These are phyloP conservation scores for Hylyphantes graminicola DNA, from an alignment of 1,140 invertebrate genomes.

Conservation along the genomic window DNA sequence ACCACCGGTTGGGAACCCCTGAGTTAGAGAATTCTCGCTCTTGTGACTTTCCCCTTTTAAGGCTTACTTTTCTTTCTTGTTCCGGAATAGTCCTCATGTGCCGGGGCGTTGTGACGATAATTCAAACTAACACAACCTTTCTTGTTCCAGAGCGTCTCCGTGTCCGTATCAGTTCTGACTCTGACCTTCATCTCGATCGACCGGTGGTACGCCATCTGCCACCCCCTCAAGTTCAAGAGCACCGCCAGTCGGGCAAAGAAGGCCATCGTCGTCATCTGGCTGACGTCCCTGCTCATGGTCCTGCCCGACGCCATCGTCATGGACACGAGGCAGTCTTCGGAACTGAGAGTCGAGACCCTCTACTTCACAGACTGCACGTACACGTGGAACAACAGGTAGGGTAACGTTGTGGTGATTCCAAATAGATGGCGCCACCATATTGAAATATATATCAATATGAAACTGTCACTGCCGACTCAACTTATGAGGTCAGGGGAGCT, in stretches of 20 bases:
- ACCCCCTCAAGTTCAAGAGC: constrained; percentile 87
- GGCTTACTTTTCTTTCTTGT: background rate
- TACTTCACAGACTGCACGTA: constrained; percentile 80
- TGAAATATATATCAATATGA: too few relatives aligned
- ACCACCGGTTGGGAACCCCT: too few relatives aligned
- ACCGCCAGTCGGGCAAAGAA: constrained; percentile 85
- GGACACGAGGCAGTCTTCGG: constrained; percentile 70
- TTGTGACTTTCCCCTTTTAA: too few relatives aligned
- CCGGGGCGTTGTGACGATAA: too few relatives aligned
- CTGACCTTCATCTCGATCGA: constrained; percentile 91
- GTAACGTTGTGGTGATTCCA: too few relatives aligned
- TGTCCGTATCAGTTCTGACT: constrained; percentile 90
- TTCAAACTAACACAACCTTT: too few relatives aligned
- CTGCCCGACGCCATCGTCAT: constrained; percentile 73
- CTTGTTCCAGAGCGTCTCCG: constrained; percentile 82
- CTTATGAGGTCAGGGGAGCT: too few relatives aligned
- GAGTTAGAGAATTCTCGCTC: too few relatives aligned
- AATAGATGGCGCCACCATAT: too few relatives aligned
- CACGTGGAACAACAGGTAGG: constrained; percentile 72
- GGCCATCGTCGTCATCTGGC: constrained; percentile 85
- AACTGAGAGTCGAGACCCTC: constrained; percentile 71
- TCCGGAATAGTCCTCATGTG: too few relatives aligned
- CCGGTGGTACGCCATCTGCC: constrained; percentile 93
- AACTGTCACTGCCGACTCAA: too few relatives aligned
- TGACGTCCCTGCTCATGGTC: constrained; percentile 76